Evolutionary conservation across 2,888 invertebrate species (phyloP).

Genomic region (Tanypteryx hageni): DNA sequence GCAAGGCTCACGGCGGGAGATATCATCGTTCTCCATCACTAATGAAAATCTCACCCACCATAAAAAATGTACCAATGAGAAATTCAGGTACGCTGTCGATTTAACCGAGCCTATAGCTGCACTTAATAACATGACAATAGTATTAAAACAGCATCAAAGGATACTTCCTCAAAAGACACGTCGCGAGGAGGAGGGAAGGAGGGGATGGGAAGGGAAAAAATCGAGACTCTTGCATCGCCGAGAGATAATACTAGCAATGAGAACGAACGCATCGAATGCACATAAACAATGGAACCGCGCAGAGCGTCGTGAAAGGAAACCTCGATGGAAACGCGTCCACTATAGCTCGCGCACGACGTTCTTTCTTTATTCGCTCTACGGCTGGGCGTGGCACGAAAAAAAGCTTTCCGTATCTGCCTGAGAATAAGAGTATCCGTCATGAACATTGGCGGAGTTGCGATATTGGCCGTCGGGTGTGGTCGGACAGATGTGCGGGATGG

Average conservation of each 20-base stretch:
- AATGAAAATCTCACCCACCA: background rate
- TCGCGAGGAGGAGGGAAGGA: background rate
- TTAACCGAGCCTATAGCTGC: background rate
- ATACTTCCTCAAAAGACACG: background rate
- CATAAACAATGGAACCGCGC: too few species aligned
- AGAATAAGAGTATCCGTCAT: background rate
- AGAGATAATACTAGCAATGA: too few species aligned
- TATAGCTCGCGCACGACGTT: too few species aligned
- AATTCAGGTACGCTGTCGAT: background rate
- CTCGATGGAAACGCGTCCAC: background rate
- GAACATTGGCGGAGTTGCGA: conserved; percentile 2
- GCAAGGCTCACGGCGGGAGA: background rate
- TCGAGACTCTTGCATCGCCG: too few species aligned
- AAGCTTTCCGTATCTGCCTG: background rate
- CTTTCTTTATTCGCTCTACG: too few species aligned
- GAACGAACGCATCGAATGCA: too few species aligned
- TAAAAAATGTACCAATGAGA: background rate
- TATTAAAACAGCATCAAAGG: too few species aligned
- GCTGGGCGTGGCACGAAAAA: too few species aligned
- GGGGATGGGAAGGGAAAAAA: background rate
- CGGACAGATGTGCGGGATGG: background rate
- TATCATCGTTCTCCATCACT: background rate
- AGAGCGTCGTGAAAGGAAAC: too few species aligned
- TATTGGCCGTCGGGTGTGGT: conserved; percentile 17
- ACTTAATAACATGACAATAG: too few species aligned